These are phyloP conservation scores for Siniperca undulata DNA, from an alignment of 2,797 vertebrate species.

Conservation along the genomic window DNA sequence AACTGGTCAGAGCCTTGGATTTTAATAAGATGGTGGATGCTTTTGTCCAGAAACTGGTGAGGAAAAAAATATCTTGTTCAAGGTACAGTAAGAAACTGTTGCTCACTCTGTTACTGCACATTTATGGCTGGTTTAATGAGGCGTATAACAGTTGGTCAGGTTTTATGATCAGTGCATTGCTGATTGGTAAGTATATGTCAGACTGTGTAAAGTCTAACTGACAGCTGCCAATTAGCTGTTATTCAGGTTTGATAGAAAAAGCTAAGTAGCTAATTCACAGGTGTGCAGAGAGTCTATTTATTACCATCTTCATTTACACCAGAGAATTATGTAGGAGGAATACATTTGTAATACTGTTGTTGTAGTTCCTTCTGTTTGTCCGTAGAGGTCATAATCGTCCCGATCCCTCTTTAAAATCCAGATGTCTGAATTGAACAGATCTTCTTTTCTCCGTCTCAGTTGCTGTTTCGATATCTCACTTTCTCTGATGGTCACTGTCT, in stretches of 20 bases:
- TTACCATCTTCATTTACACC: slow-evolving; percentile 1
- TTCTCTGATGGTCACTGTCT: slow-evolving; percentile 19
- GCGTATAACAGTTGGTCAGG: not conserved
- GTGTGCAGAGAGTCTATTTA: not conserved
- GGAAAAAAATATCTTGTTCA: not conserved
- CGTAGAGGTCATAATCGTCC: slow-evolving; percentile 20
- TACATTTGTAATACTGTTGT: not conserved
- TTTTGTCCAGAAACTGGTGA: slow-evolving; percentile 1
- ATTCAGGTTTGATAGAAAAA: not conserved
- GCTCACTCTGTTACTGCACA: not conserved
- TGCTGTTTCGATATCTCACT: slow-evolving; percentile 15
- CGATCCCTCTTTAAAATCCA: slow-evolving; percentile 2
- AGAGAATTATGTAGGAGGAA: slow-evolving; percentile 1
- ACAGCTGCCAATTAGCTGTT: slow-evolving; percentile 4
- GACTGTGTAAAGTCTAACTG: not conserved
- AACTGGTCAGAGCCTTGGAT: slow-evolving; percentile 11
- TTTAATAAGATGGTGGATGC: not conserved
- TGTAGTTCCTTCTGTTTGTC: slow-evolving; percentile 21
- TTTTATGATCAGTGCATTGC: not conserved
- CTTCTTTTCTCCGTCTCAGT: not conserved
- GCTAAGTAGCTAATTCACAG: slow-evolving; percentile 15
- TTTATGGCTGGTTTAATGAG: slow-evolving; percentile 3
- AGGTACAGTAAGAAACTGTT: not conserved
- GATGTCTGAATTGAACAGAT: not conserved
- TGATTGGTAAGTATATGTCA: not conserved